Conservation (phyloP, 2,888 invertebrate genomes). For the Morpho helenor region DNA sequence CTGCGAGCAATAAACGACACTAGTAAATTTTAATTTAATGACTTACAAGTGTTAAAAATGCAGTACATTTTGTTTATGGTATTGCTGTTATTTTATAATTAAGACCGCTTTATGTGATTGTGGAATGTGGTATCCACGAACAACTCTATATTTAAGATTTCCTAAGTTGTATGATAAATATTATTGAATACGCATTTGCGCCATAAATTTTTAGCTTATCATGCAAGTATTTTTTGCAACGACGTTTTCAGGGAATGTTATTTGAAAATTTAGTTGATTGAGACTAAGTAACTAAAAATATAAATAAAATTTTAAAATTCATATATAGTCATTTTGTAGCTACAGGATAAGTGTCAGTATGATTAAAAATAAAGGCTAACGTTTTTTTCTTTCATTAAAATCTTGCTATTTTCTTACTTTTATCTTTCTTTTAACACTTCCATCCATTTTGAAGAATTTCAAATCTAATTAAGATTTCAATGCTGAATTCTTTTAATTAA, state of each 20-base stretch:
- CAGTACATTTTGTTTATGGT: constrained; percentile 2
- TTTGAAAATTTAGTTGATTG: too few species aligned
- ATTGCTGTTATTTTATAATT: constrained; percentile 6
- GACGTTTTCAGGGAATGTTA: too few species aligned
- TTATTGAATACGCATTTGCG: not conserved
- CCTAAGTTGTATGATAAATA: not conserved
- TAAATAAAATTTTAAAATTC: too few species aligned
- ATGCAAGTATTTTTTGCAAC: not conserved
- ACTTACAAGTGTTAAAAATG: constrained; percentile 1
- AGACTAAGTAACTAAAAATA: too few species aligned
- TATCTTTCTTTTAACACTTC: too few species aligned
- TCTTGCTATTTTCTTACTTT: too few species aligned
- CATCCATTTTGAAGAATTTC: not conserved
- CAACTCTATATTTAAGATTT: not conserved
- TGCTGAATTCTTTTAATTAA: not conserved
- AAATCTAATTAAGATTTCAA: not conserved
- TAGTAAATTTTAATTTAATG: not conserved
- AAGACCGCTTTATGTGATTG: not conserved
- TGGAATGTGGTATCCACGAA: constrained; percentile 2
- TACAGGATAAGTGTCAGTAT: too few species aligned
- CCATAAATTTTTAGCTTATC: not conserved
- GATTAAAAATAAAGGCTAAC: too few species aligned
- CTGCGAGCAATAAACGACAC: not conserved
- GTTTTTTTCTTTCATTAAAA: too few species aligned
- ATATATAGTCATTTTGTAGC: too few species aligned